phyloP scores from a whole-genome alignment of 2,113 vertebrate species.

The Clarias macrocephalus region DNA sequence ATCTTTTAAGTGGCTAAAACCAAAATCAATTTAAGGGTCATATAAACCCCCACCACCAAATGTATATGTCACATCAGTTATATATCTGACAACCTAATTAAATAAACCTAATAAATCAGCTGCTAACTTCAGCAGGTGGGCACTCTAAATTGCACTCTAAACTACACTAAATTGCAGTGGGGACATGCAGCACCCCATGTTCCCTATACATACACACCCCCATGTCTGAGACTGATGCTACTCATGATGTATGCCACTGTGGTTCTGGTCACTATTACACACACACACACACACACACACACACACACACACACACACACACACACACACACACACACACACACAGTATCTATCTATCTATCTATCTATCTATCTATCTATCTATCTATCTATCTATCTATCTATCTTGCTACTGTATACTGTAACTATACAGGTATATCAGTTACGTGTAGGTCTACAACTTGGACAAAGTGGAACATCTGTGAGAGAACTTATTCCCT shows the following conservation, averaged over 20 bases:
- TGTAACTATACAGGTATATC: too few relatives aligned
- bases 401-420: too few relatives aligned
- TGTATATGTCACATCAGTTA: background rate
- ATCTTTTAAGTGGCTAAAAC: background rate
- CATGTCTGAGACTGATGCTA: background rate
- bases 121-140: background rate
- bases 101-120: slow-evolving; percentile 7
- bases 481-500: background rate
- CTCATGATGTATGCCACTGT: background rate
- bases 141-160: background rate
- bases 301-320: too few relatives aligned
- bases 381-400: too few relatives aligned
- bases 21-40: background rate
- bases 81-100: slow-evolving; percentile 6
- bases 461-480: background rate
- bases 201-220: background rate
- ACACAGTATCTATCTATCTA: too few relatives aligned
- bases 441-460: too few relatives aligned
- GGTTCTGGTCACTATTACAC: background rate
- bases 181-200: background rate
- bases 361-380: too few relatives aligned
- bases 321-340: too few relatives aligned
- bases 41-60: background rate
- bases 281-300: too few relatives aligned
- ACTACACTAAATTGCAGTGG: slow-evolving; percentile 7